A percentile compares a stretch with the other conserved stretches of the same genome.
Evolutionary conservation across 2,797 vertebrate species (phyloP).

Genomic region (Thalassophryne amazonica): DNA sequence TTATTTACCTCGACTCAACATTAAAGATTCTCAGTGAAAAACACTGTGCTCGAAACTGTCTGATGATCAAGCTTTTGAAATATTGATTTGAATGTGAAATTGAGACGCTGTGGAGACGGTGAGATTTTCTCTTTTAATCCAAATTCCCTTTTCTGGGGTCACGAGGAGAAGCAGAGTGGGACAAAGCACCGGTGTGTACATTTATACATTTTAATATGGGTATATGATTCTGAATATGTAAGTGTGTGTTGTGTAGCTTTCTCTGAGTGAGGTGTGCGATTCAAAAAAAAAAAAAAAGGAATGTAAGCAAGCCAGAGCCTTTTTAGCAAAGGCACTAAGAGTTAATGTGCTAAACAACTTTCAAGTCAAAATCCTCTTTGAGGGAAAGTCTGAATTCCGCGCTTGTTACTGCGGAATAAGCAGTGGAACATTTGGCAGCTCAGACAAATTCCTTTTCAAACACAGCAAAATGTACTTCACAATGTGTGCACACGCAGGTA

Average conservation of each 20-base stretch:
- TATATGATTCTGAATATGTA: neutral
- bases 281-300: too few species aligned
- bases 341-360: slow-evolving; percentile 63
- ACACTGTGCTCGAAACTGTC: slow-evolving; percentile 50
- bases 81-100: slow-evolving; percentile 71
- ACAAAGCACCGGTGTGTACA: neutral
- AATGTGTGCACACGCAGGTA: slow-evolving; percentile 19
- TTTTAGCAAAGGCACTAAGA: slow-evolving; percentile 57
- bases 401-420: slow-evolving; percentile 56
- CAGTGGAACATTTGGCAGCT: slow-evolving; percentile 41
- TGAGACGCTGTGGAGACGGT: slow-evolving; percentile 43
- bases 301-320: slow-evolving; percentile 54
- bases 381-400: slow-evolving; percentile 61
- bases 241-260: neutral
- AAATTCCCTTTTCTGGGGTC: slow-evolving; percentile 41
- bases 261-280: slow-evolving; percentile 29
- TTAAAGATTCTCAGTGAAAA: slow-evolving; percentile 44
- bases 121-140: slow-evolving; percentile 51
- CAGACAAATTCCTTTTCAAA: slow-evolving; percentile 51
- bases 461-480: slow-evolving; percentile 15
- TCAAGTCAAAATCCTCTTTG: slow-evolving; percentile 55
- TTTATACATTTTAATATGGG: neutral
- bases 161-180: slow-evolving; percentile 7
- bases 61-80: slow-evolving; percentile 70
- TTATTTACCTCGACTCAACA: slow-evolving; percentile 58